Conservation (phyloP, 2,113 vertebrate genomes). For the Ovis aries region DNA sequence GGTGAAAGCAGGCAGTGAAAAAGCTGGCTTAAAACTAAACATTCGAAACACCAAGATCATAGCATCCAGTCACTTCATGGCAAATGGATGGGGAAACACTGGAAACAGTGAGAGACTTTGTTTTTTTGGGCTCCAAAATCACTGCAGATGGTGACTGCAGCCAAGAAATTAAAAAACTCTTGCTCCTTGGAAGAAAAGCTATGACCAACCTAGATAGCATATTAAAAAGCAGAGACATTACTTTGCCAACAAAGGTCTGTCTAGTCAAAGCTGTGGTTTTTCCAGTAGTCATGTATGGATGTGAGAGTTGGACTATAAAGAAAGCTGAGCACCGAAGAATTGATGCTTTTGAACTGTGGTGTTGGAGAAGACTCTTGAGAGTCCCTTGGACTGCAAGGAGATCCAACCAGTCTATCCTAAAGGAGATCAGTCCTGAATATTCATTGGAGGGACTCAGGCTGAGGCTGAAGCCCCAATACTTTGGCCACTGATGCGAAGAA, state of each 20-base stretch:
- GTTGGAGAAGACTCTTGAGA: not conserved
- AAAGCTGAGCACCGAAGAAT: fast-evolving
- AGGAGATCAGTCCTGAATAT: not conserved
- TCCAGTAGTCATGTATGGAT: not conserved
- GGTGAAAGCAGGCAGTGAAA: not conserved
- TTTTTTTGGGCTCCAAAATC: not conserved
- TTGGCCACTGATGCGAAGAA: fast-evolving
- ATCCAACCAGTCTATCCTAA: not conserved
- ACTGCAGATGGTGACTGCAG: not conserved
- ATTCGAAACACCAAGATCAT: not conserved
- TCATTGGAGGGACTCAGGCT: not conserved
- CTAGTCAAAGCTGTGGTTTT: not conserved
- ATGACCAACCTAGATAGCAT: not conserved
- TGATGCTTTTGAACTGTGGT: not conserved
- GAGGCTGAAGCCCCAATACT: not conserved
- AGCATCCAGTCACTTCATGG: not conserved
- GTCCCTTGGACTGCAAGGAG: not conserved
- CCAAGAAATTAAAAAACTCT: not conserved
- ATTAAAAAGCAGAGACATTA: not conserved
- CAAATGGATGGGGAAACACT: not conserved
- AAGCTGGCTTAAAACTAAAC: not conserved
- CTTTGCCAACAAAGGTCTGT: not conserved
- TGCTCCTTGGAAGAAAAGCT: not conserved
- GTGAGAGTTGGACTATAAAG: not conserved
- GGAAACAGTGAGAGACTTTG: not conserved